Conservation (phyloP, 2,113 vertebrate species). For the Crotalus tigris region DNA sequence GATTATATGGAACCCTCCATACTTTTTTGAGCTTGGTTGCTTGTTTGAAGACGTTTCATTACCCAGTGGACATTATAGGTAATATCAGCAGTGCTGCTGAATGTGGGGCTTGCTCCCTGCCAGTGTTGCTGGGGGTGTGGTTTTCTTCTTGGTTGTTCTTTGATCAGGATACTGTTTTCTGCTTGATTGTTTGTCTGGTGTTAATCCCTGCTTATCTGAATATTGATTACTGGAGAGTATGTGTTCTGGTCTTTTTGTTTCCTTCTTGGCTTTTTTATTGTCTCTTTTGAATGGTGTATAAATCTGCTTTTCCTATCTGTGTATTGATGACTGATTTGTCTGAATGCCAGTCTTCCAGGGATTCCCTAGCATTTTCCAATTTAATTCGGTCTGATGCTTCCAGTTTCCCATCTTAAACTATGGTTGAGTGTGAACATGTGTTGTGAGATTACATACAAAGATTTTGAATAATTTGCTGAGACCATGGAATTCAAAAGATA, state of each 20-base stretch:
- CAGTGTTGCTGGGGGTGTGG: neutral
- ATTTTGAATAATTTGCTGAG: constrained; percentile 29
- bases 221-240: neutral
- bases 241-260: neutral
- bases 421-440: neutral
- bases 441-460: neutral
- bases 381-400: neutral
- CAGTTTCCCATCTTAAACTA: neutral
- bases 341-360: neutral
- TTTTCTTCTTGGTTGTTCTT: neutral
- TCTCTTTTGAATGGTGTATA: neutral
- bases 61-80: neutral
- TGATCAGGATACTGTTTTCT: neutral
- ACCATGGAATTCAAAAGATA: constrained; percentile 41
- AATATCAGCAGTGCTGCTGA: neutral
- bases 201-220: neutral
- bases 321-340: neutral
- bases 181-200: neutral
- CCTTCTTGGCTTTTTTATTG: neutral
- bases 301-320: neutral
- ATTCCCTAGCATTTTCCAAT: neutral
- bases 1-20: neutral
- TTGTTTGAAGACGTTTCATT: neutral
- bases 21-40: neutral
- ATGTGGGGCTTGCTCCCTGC: neutral